Base-by-base conservation (phyloP, 2,113 vertebrate species). In the Sitta europaea region DNA sequence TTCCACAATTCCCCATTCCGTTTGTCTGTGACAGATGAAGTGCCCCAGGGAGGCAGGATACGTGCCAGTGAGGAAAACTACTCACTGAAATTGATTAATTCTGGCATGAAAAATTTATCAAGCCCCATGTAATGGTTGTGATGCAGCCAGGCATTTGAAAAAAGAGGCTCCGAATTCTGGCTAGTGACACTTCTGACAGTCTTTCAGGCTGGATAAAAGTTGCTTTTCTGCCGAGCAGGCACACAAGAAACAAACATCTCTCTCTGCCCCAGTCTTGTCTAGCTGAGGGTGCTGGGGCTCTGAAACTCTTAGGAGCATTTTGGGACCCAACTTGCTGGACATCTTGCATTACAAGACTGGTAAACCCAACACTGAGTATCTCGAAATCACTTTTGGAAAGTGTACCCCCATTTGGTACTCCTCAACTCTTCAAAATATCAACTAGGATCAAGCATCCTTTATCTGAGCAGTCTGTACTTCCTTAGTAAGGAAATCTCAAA, bases 141-240 rank as follows among this genome's bases (percentile, higher is more conserved):
- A 90, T 0, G 3, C 72, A 81, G 80, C 31, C 0, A 0, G 1
- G 14, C 0, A 0, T 48, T 65, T 47, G 77, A 71, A 47, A 94
- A 33, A 61, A 67, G 59, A 89, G 40, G 42, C 25, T 91, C 45
- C 0, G 0, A 74, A 48, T 81, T 59, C 72, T 31, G 55, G 71
- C 51, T 10, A 3, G 43, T 45, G 57, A 73, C 65, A 68, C 31
- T 68, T 45, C 36, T n/a, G 28, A 65, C 0, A 4, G 40, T 51
- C n/a, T 71, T 68, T 67, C 20, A 53, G 48, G 23, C 13, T 42
- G 79, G 48, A 63, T 59, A 50, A 31, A 86, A 89, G 38, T 14
- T 62, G 35, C 0, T 22, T 31, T 88, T 38, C 19, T 63, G 47
- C 10, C 0, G 1, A 61, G n/a, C 28, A 67, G 27, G 36, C 48